Percentiles rank a stretch among this genome's conserved stretches.
Conservation (phyloP, 2,797 vertebrate species). For the Gadopsis marmoratus region DNA sequence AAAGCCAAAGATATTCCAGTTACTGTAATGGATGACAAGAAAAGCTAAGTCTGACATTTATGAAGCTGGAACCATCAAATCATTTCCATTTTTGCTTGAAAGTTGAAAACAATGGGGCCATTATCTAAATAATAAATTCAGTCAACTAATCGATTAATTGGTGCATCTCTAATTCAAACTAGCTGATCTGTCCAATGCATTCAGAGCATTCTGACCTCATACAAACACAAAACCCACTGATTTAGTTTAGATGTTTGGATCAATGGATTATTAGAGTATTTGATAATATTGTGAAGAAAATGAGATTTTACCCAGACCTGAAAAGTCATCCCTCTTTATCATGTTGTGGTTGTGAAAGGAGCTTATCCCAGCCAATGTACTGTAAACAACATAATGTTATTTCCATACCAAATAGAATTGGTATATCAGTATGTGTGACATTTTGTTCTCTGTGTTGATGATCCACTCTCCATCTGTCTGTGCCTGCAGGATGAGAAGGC, state of each 20-base stretch:
- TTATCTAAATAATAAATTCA: neutral
- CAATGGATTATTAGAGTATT: neutral
- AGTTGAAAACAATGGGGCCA: too few relatives aligned
- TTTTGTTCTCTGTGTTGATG: constrained; percentile 65
- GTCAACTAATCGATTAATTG: too few relatives aligned
- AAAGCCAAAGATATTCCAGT: neutral
- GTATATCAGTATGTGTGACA: constrained; percentile 66
- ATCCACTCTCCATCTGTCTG: constrained; percentile 76
- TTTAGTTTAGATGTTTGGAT: neutral
- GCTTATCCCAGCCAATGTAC: constrained; percentile 21
- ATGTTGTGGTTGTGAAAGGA: constrained; percentile 27
- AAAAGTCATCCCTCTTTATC: constrained; percentile 5
- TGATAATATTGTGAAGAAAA: neutral
- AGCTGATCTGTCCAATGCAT: neutral
- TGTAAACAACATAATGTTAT: constrained; percentile 65
- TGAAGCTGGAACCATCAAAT: neutral
- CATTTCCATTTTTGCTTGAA: neutral
- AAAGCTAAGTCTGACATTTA: too few relatives aligned
- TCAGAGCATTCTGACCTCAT: neutral
- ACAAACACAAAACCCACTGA: neutral
- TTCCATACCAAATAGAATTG: constrained; percentile 60
- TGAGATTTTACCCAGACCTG: neutral
- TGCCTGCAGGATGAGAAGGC: constrained; percentile 91
- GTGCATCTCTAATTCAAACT: neutral
- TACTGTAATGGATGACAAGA: too few relatives aligned